phyloP scores from a whole-genome alignment of 2,797 vertebrate genomes.

The Gila robusta region DNA sequence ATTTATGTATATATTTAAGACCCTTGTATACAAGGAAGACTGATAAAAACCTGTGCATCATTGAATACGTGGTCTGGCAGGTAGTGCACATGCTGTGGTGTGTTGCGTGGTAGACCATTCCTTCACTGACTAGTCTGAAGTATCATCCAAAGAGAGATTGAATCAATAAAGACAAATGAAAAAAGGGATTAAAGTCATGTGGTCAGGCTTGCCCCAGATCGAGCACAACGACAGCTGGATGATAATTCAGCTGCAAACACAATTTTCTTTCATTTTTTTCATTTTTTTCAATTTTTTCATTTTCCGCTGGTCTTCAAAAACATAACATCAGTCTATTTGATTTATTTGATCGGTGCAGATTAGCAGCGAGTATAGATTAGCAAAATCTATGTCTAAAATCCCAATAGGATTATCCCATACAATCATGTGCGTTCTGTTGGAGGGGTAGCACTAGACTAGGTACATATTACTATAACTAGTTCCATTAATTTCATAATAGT shows the following conservation, averaged over 20 bases:
- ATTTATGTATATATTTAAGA: not conserved
- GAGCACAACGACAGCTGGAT: conserved; percentile 15
- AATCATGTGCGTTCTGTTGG: conserved; percentile 26
- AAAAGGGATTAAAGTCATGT: conserved; percentile 14
- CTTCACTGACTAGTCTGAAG: conserved; percentile 7
- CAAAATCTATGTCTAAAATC: conserved; percentile 46
- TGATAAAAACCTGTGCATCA: not conserved
- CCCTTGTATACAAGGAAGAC: not conserved
- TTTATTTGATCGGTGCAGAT: conserved; percentile 46
- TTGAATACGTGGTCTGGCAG: not conserved
- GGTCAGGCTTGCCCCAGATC: not conserved
- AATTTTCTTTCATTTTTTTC: conserved; percentile 3
- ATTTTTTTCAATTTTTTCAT: conserved; percentile 34
- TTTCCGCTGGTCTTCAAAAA: conserved; percentile 27
- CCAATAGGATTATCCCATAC: conserved; percentile 33
- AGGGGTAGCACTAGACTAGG: not conserved
- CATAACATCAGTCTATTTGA: conserved; percentile 19
- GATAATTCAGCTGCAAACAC: conserved; percentile 5
- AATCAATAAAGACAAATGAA: conserved; percentile 26
- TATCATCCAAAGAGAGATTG: conserved; percentile 4
- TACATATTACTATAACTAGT: not conserved
- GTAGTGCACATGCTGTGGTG: not conserved
- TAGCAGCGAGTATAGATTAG: conserved; percentile 38
- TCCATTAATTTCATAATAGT: not conserved
- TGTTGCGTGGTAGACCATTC: not conserved